Conservation (phyloP, 23 tunicate genomes). For the Oikopleura dioica region DNA sequence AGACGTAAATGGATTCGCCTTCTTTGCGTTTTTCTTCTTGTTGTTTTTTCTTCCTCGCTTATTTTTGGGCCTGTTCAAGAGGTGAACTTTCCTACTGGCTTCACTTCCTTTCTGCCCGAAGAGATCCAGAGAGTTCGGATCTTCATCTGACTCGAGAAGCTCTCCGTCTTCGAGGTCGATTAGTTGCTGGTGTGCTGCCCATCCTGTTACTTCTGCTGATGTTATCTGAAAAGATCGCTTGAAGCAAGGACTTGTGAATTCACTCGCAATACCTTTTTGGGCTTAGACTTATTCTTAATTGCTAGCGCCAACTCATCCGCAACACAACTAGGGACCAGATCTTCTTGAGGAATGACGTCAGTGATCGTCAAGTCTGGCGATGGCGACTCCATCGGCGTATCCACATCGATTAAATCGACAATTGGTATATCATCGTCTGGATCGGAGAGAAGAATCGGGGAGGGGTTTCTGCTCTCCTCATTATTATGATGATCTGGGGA, state of each 20-base stretch:
- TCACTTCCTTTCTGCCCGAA: background rate
- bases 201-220: background rate
- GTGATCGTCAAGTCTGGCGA: background rate
- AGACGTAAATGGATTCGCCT: no score
- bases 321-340: background rate
- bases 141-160: background rate
- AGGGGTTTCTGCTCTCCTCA: no score
- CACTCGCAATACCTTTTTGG: background rate
- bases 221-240: background rate
- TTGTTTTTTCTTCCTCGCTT: no score
- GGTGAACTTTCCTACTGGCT: no score
- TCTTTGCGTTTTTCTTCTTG: no score
- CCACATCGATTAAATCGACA: no score
- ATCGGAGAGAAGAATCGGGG: no score
- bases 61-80: no score
- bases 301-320: background rate
- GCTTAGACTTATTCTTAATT: background rate
- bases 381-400: no score
- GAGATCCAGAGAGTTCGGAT: background rate
- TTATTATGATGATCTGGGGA: no score
- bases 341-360: background rate
- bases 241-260: background rate
- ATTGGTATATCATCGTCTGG: no score
- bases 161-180: background rate
- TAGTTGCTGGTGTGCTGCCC: background rate